Evolutionary conservation across 1,140 invertebrate genomes (phyloP).

Genomic region (Epicauta chinensis): DNA sequence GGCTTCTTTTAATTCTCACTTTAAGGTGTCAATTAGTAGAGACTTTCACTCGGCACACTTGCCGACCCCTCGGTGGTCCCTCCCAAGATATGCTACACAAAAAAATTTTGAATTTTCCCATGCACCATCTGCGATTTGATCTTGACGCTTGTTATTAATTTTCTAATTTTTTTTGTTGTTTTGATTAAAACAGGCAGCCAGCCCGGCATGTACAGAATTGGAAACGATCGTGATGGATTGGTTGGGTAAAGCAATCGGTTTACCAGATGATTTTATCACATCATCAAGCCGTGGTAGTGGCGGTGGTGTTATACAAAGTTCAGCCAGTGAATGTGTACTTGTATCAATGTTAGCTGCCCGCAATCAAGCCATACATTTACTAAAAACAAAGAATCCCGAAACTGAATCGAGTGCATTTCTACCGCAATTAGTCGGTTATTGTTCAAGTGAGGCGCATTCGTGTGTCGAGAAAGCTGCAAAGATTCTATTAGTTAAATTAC

Average conservation of each 20-base stretch:
- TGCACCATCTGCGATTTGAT: not conserved
- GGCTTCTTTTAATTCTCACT: no score
- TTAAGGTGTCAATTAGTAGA: no score
- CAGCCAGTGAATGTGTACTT: conserved; percentile 90
- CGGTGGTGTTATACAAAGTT: conserved; percentile 91
- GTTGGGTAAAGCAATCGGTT: conserved; percentile 87
- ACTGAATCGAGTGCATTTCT: conserved; percentile 80
- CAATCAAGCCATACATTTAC: conserved; percentile 72
- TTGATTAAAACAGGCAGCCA: conserved; percentile 64
- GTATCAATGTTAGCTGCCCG: conserved; percentile 85
- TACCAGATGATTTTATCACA: conserved; percentile 84
- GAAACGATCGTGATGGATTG: conserved; percentile 98
- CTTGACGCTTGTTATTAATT: not conserved
- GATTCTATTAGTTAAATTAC: conserved; percentile 81
- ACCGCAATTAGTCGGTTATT: conserved; percentile 87
- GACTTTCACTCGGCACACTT: no score
- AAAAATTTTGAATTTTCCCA: not conserved
- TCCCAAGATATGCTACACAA: not conserved
- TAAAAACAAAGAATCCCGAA: conserved; percentile 63
- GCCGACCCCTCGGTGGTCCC: no score
- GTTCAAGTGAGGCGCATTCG: conserved; percentile 93
- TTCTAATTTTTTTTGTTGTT: not conserved
- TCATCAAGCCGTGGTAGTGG: conserved; percentile 63
- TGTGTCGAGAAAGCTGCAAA: conserved; percentile 96
- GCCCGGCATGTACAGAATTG: conserved; percentile 93